These are phyloP conservation scores for Manduca sexta DNA, from an alignment of 1,140 invertebrate species.

Conservation along the genomic window DNA sequence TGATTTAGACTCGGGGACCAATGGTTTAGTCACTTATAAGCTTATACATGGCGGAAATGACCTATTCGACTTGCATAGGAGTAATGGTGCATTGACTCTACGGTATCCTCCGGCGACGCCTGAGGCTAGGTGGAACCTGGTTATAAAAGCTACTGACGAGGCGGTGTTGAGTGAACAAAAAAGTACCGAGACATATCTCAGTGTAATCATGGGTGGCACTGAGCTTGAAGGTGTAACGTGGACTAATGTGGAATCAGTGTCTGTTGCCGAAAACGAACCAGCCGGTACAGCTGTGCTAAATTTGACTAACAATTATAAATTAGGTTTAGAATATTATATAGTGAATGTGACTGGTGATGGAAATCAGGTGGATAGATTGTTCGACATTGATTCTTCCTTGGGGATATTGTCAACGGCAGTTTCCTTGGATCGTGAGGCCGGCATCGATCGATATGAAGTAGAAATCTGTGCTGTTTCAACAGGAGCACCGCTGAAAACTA, in stretches of 20 bases:
- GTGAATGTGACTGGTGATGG: conserved; percentile 89
- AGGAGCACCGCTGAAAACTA: conserved; percentile 78
- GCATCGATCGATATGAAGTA: conserved; percentile 85
- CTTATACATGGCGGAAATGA: conserved; percentile 87
- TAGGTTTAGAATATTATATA: conserved; percentile 91
- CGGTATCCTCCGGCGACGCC: conserved; percentile 75
- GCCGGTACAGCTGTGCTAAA: conserved; percentile 87
- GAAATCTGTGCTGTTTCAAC: conserved; percentile 87
- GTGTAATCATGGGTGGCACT: conserved; percentile 78
- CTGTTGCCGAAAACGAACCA: conserved; percentile 91
- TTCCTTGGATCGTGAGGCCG: conserved; percentile 88
- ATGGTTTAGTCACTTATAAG: conserved; percentile 94
- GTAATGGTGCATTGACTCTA: conserved; percentile 84
- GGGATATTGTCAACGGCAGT: conserved; percentile 91
- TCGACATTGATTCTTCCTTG: conserved; percentile 91
- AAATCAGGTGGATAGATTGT: conserved; percentile 85
- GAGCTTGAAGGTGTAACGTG: conserved; percentile 78
- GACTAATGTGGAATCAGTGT: conserved; percentile 78
- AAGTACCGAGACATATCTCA: conserved; percentile 88
- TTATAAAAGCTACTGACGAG: conserved; percentile 93
- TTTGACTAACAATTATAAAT: conserved; percentile 79
- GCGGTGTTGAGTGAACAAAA: conserved; percentile 89
- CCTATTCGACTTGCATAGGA: conserved; percentile 86
- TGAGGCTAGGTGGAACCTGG: conserved; percentile 85
- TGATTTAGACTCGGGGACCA: conserved; percentile 91